Evolutionary conservation across 2,113 vertebrate species (phyloP).

Genomic region (Echinops telfairi): DNA sequence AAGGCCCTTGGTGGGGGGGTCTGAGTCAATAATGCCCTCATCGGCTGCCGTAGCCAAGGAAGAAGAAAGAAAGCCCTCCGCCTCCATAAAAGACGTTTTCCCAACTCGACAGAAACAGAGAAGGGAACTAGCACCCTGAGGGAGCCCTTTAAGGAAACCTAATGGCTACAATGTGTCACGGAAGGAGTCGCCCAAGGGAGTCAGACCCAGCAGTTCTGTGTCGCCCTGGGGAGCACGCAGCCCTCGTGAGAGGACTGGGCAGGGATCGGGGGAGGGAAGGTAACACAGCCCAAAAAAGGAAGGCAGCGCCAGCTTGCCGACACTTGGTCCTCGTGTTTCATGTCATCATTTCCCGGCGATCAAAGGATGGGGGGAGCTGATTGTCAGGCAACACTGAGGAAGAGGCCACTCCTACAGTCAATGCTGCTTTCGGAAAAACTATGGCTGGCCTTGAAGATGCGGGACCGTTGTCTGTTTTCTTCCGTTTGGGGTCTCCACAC

Average conservation of each 20-base stretch:
- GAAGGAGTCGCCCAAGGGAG: conserved; percentile 30
- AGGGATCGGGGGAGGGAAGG: background rate
- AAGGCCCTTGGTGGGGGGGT: conserved; percentile 2
- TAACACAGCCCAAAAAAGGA: background rate
- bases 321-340: background rate
- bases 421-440: background rate
- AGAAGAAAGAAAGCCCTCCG: background rate
- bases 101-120: conserved; percentile 50
- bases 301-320: background rate
- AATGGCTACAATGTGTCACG: conserved; percentile 20
- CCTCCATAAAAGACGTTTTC: conserved; percentile 48
- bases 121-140: conserved; percentile 10
- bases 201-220: background rate
- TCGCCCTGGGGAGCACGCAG: background rate
- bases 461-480: background rate
- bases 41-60: background rate
- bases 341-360: conserved; percentile 12
- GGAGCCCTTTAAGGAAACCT: conserved; percentile 40
- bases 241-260: background rate
- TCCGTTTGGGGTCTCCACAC: background rate
- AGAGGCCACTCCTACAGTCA: background rate
- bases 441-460: background rate
- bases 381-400: background rate
- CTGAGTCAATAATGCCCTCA: conserved; percentile 2
- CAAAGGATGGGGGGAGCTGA: background rate